Evolutionary conservation across 1,140 invertebrate species (phyloP), one percentile per base, ranked within the genome.

Genomic region (Drosophila prosaltans): DNA sequence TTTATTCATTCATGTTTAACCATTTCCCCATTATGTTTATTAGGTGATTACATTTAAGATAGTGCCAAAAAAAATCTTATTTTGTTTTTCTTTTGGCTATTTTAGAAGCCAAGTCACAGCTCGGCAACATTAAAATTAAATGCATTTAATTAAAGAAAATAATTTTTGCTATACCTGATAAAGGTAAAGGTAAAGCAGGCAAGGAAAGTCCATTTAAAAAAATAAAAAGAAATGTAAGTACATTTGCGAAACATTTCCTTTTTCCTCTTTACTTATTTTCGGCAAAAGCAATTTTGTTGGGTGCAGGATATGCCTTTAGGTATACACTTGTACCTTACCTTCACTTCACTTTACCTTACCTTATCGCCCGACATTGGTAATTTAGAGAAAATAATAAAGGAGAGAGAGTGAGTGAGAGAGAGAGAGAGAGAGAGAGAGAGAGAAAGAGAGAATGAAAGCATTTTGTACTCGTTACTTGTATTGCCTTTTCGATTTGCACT

Each of bases 401-500:
- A 60, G 66, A 16, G 40, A 9, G 28, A 32, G 41, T 9, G 8
- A 5, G 43, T 4, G 16, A 32, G 48, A 10, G 51, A 16, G 40
- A 9, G 28, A 32, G 41, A 9, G 8, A 5, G 43, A 8, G 16
- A 32, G 48, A 10, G 45, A 8, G 6, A 45, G 9, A 9, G 39
- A 30, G 10, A 43, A 36, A 11, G 16, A 30, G 26, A 43, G 51
- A 24, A 51, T 39, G 39, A 21, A 45, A 57, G 74, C 32, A 78
- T 71, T 78, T 78, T 77, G 74, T 78, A 78, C 74, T 78, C 74
- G 76, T 72, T 82, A 83, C 81, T 86, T 86, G 83, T 86, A 86
- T 86, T 86, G 77, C 83, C 78, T 86, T 86, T 86, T 86, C 83
- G 83, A 86, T 86, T 89, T 86, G 83, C 83, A 86, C 83, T 86